Evolutionary conservation across 2,888 invertebrate species (phyloP), one percentile per base, ranked within the genome.

Genomic region (Thereva unica): DNA sequence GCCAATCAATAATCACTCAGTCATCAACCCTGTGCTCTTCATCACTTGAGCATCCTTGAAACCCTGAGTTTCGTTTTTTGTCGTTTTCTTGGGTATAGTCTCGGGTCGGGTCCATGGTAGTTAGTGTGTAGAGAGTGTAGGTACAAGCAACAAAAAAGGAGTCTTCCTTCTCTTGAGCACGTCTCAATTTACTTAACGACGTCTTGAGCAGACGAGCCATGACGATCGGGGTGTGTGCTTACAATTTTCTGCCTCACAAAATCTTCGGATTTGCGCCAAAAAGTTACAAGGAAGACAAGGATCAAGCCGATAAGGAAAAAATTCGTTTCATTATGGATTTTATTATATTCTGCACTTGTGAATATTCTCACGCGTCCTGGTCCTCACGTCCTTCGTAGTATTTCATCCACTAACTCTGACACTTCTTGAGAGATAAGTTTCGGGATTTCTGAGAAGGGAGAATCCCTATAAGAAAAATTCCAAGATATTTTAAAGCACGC

Each of bases 131-230:
- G 6, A 6, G 45, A 12, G 5, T 47, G 8, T 3, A 47, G 47
- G 23, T 23, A 23, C 23, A 23, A 23, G 2, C 23, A 23, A 23
- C n/a, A 23, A 23, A 23, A 10, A 47, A 47, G n/a, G 5, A 9
- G 12, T 10, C 12, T n/a, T 47, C 12, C 47, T 9, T 10, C 47
- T 47, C 47, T 47, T 47, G 2, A 47, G 47, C 47, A 47, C 47
- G 47, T 47, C 47, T 47, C 47, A 47, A 47, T 47, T 47, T 47
- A 47, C 47, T 47, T 47, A 47, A 47, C 47, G 47, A 47, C 47
- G 47, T 47, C 47, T 47, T 47, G 10, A 47, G 47, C 12, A 6
- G 10, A 3, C 47, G 47, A 10, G 47, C 10, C 47, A 47, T 47
- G 47, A 47, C 47, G 2, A 23, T 23, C 23, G 2, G 23, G 8